phyloP scores from a whole-genome alignment of 2,797 vertebrate species.

The Microcaecilia unicolor region DNA sequence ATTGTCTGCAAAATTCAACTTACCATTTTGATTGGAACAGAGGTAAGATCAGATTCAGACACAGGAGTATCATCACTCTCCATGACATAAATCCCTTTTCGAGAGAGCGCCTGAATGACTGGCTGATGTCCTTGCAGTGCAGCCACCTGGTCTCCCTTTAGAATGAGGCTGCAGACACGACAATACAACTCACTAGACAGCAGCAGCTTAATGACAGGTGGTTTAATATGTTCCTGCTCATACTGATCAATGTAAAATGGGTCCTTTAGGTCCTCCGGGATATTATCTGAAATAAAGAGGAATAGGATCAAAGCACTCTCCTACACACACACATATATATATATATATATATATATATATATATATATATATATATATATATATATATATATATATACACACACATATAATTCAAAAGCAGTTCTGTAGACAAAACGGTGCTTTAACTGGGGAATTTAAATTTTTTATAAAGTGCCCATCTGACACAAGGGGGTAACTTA shows the following conservation, averaged over 20 bases:
- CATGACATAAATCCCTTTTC: constrained; percentile 96
- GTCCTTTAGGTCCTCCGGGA: constrained; percentile 90
- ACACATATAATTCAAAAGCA: too few relatives aligned
- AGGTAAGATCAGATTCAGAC: constrained; percentile 76
- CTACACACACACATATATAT: too few relatives aligned
- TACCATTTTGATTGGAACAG: constrained; percentile 93
- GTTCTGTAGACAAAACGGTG: too few relatives aligned
- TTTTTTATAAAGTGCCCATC: too few relatives aligned
- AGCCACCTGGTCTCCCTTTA: constrained; percentile 87
- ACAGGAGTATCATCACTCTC: constrained; percentile 86
- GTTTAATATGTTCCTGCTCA: constrained; percentile 96
- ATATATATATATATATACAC: too few relatives aligned
- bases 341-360: too few relatives aligned
- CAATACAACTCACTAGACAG: constrained; percentile 93
- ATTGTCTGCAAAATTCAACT: too few relatives aligned
- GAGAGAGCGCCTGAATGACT: constrained; percentile 83
- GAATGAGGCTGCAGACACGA: constrained; percentile 87
- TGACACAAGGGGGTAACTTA: too few relatives aligned
- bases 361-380: too few relatives aligned
- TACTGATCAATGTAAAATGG: constrained; percentile 96
- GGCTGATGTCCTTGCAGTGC: constrained; percentile 86
- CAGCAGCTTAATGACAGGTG: constrained; percentile 81
- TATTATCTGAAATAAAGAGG: constrained; percentile 64
- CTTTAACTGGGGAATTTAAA: too few relatives aligned
- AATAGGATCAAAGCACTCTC: too few relatives aligned